These are phyloP conservation scores for Dicrurus megarhynchus DNA, from an alignment of 2,113 vertebrate species.

Conservation along the genomic window DNA sequence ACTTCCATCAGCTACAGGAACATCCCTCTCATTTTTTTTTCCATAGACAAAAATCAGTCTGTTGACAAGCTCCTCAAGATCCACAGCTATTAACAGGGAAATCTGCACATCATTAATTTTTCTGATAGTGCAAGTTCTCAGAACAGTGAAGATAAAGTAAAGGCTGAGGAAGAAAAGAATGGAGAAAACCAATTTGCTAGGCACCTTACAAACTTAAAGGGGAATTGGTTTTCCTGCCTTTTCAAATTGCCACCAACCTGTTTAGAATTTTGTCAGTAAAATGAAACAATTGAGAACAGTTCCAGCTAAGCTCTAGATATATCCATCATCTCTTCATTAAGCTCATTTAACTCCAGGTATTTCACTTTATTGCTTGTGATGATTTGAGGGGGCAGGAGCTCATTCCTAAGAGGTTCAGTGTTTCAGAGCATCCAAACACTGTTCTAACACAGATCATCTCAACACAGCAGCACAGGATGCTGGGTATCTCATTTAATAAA, in stretches of 20 bases:
- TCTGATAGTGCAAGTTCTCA: background rate
- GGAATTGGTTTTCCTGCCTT: background rate
- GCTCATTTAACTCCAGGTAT: background rate
- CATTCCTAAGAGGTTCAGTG: background rate
- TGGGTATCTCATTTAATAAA: background rate
- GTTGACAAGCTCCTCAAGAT: background rate
- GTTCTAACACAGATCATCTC: background rate
- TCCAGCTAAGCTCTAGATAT: background rate
- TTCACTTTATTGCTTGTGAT: background rate
- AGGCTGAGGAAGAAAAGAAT: background rate
- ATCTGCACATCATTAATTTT: background rate
- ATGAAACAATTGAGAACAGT: background rate
- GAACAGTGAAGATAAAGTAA: background rate
- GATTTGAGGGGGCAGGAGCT: background rate
- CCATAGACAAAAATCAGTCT: background rate
- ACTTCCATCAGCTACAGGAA: background rate
- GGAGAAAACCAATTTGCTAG: background rate
- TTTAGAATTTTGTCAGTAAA: background rate
- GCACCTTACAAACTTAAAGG: background rate
- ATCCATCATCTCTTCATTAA: background rate
- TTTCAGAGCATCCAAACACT: background rate
- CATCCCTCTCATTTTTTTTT: rapidly evolving
- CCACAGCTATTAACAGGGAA: background rate
- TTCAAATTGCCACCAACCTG: background rate
- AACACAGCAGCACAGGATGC: background rate